These are phyloP conservation scores for Hypsibius dujardini DNA, from an alignment of 1,140 invertebrate genomes.

Conservation along the genomic window DNA sequence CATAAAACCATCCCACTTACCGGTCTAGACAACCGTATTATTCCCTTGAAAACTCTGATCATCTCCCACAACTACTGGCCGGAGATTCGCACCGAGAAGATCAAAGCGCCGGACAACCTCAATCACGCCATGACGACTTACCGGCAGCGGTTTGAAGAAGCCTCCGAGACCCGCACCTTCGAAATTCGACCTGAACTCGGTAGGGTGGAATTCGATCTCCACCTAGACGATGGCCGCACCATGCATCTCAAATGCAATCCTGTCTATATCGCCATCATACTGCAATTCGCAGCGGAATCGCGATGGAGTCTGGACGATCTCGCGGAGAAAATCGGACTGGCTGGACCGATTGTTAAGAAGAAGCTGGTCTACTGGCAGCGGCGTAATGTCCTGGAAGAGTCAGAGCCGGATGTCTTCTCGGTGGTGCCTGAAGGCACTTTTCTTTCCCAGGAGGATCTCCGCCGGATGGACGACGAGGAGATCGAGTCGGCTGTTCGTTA, in stretches of 20 bases:
- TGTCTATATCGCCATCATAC: slow-evolving; percentile 12
- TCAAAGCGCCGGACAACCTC: neutral
- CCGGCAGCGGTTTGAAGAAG: neutral
- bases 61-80: slow-evolving; percentile 15
- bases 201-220: neutral
- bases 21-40: neutral
- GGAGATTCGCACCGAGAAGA: slow-evolving; percentile 2
- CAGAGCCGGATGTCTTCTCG: slow-evolving; percentile 1
- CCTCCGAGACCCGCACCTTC: neutral
- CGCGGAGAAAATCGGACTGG: neutral
- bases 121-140: neutral
- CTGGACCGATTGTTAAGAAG: neutral
- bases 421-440: neutral
- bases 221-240: neutral
- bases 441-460: neutral
- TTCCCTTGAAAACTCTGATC: neutral
- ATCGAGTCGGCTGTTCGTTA: slow-evolving; percentile 15
- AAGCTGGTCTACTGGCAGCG: slow-evolving; percentile 10
- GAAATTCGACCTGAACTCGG: slow-evolving; percentile 1
- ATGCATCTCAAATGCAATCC: slow-evolving; percentile 7
- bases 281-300: neutral
- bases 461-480: slow-evolving; percentile 12
- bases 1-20: neutral
- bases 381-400: slow-evolving; percentile 11
- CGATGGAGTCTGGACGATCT: neutral